Evolutionary conservation across 1,140 invertebrate genomes (phyloP).

Genomic region (Pteromalus puparum): DNA sequence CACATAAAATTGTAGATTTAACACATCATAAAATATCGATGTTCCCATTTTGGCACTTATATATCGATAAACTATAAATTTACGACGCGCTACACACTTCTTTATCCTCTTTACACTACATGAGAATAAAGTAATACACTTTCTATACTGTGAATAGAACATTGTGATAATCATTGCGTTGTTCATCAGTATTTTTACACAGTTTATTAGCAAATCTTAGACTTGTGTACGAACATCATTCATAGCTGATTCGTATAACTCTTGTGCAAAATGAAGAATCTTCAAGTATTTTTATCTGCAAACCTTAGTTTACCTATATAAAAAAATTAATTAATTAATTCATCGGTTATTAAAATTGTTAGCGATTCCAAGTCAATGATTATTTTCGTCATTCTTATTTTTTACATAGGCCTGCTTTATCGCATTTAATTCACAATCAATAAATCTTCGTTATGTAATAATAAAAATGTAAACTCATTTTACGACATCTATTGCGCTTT

Average conservation of each 20-base stretch:
- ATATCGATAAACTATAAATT: conserved; percentile 18
- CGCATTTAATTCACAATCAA: background rate
- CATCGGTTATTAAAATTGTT: background rate
- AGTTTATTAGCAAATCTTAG: background rate
- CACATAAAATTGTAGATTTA: conserved; percentile 41
- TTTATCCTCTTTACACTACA: conserved; percentile 14
- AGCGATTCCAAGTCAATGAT: background rate
- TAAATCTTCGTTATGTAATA: background rate
- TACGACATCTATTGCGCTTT: background rate
- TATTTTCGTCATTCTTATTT: conserved; percentile 4
- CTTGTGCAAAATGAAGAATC: background rate
- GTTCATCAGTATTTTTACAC: background rate
- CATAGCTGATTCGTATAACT: background rate
- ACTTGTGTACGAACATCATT: background rate
- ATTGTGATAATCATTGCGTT: background rate
- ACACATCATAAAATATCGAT: conserved; percentile 27
- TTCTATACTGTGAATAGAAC: conserved; percentile 1
- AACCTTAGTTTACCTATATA: conserved; percentile 9
- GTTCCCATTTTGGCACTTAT: conserved; percentile 38
- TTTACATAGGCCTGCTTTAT: conserved; percentile 8
- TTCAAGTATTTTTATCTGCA: conserved; percentile 12
- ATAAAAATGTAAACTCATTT: conserved; percentile 1
- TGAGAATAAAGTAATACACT: conserved; percentile 48
- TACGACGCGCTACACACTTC: background rate
- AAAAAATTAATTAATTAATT: conserved; percentile 23